A percentile compares a stretch with the other conserved stretches of the same genome.
Conservation (phyloP, 2,888 invertebrate genomes). For the Leptinotarsa haldemani region DNA sequence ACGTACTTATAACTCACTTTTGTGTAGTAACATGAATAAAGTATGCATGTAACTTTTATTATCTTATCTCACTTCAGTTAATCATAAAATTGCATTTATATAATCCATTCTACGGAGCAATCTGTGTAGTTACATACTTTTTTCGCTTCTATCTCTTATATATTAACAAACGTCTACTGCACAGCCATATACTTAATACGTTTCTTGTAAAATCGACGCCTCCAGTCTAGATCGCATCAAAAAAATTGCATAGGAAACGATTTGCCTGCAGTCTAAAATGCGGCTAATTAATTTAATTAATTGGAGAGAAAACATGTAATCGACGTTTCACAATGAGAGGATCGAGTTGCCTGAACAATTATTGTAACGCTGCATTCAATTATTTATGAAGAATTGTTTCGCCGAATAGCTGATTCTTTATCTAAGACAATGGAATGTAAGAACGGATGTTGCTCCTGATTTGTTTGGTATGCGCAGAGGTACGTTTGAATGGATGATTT, state of each 20-base stretch:
- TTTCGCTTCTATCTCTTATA: neutral
- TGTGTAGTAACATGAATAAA: too few relatives aligned
- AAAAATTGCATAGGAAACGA: conserved; percentile 14
- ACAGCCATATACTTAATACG: neutral
- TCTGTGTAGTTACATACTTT: neutral
- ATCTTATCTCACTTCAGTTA: too few relatives aligned
- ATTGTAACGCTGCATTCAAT: conserved; percentile 3
- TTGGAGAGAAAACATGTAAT: conserved; percentile 20
- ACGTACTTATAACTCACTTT: too few relatives aligned
- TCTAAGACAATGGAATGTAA: conserved; percentile 5
- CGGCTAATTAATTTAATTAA: conserved; percentile 19
- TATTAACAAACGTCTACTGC: neutral
- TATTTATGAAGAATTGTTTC: conserved; percentile 11
- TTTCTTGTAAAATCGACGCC: neutral
- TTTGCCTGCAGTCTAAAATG: neutral
- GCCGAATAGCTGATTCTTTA: neutral
- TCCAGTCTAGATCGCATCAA: conserved; percentile 5
- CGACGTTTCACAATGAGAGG: conserved; percentile 17
- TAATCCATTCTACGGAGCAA: neutral
- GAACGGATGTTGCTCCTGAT: neutral
- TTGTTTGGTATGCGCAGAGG: neutral
- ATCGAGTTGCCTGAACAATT: conserved; percentile 5
- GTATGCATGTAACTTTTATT: too few relatives aligned
- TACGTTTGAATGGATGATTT: neutral
- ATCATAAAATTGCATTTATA: too few relatives aligned